Evolutionary conservation across 2,888 invertebrate genomes (phyloP), one percentile per base, ranked within the genome.

Genomic region (Bombylius discolor): DNA sequence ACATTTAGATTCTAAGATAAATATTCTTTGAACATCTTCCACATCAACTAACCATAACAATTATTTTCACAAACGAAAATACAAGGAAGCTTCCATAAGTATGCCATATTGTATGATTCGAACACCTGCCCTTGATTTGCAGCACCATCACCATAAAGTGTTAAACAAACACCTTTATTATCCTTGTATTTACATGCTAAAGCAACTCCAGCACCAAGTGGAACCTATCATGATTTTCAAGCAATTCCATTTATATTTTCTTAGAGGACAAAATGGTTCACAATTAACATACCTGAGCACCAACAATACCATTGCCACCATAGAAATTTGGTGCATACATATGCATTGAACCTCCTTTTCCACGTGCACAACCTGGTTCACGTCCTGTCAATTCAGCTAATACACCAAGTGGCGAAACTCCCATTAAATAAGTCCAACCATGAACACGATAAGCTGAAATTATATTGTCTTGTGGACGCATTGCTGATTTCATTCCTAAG

Each of bases 341-440:
- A 74, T 99, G 99, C 99, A 99, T 99, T 50, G 97, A 98, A 55
- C 99, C 99, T 49, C 99, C 99, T 75, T 99, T 99, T 55, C 99
- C 99, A 55, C 89, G 81, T 0, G 94, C 89, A 75, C 89, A 90
- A 11, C 99, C 99, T 48, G 82, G 80, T 64, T 83, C 78, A 49
- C 87, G 80, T 4, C 98, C 97, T 0, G 95, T 94, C 49, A 99
- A 78, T 76, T 99, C 99, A 8, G 89, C 78, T 44, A 99, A 74
- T 0, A 99, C 91, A 0, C 88, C 87, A 0, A 81, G 59, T 0
- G 86, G 78, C 0, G 84, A 71, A 1, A 89, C 83, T 3, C 98
- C 98, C 86, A 97, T 90, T 5, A 95, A 76, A 69, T 93, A 86
- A 0, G 95, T 89, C 97, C 97, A 99, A 13, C 97, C 99, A 68